Conservation (phyloP, 2,888 invertebrate genomes). For the Lutraria lutraria region DNA sequence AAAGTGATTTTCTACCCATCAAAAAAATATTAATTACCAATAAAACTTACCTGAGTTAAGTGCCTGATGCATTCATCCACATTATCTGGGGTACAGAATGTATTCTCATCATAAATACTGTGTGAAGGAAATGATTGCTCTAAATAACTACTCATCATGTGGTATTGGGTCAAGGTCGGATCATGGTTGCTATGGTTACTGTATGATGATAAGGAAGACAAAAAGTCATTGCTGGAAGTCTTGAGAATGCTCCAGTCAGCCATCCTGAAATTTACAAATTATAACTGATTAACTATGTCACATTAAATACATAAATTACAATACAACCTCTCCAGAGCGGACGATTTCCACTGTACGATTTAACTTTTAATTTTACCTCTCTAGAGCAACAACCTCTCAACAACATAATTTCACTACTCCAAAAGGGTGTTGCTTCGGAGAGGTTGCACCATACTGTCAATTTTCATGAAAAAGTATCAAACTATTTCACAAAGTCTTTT, state of each 20-base stretch:
- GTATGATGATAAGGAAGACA: constrained; percentile 68
- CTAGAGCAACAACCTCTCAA: too few relatives aligned
- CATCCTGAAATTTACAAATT: constrained; percentile 68
- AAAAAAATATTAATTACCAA: too few relatives aligned
- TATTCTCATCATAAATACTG: constrained; percentile 68
- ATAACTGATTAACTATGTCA: background rate
- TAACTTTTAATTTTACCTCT: too few relatives aligned
- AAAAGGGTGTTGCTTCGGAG: too few relatives aligned
- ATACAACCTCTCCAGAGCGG: too few relatives aligned
- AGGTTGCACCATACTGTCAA: too few relatives aligned
- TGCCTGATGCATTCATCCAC: constrained; percentile 76
- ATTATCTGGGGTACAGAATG: constrained; percentile 78
- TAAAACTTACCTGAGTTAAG: constrained; percentile 76
- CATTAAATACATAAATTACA: too few relatives aligned
- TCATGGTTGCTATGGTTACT: constrained; percentile 68
- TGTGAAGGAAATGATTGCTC: constrained; percentile 44
- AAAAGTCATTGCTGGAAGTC: constrained; percentile 69
- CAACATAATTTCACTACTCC: too few relatives aligned
- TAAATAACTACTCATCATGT: constrained; percentile 62
- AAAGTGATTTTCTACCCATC: too few relatives aligned
- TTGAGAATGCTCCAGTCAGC: constrained; percentile 75
- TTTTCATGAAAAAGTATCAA: too few relatives aligned
- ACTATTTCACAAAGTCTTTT: too few relatives aligned
- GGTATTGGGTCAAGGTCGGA: constrained; percentile 60
- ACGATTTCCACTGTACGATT: too few relatives aligned